Percentiles rank a stretch among this genome's conserved stretches.
phyloP scores from a whole-genome alignment of 37 sponge, comb jelly and placozoan genomes.

The Oscarella lobularis region DNA sequence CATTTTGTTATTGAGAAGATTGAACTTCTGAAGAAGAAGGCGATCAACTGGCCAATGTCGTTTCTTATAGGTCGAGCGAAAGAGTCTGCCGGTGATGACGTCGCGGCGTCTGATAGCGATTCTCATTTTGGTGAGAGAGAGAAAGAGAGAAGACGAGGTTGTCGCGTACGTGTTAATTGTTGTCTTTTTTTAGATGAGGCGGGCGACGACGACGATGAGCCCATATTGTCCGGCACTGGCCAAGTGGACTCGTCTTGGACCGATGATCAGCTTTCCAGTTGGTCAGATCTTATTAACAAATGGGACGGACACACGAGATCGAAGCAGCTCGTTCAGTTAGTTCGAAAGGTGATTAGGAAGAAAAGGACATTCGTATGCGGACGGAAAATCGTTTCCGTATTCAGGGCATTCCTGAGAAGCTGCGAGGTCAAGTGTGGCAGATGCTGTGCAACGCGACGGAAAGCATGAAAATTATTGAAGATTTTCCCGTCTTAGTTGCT shows the following conservation, averaged over 20 bases:
- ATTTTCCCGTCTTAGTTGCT: conserved; percentile 55
- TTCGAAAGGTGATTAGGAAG: conserved; percentile 60
- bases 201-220: conserved; percentile 57
- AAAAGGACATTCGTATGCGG: neutral
- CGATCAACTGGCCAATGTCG: too few species aligned
- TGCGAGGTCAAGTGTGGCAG: conserved; percentile 83
- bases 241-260: conserved; percentile 37
- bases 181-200: too few species aligned
- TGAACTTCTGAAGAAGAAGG: too few species aligned
- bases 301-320: conserved; percentile 75
- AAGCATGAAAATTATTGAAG: conserved; percentile 63
- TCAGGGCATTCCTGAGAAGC: conserved; percentile 68
- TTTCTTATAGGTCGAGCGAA: too few species aligned
- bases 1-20: too few species aligned
- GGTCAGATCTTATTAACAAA: conserved; percentile 45
- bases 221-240: conserved; percentile 69
- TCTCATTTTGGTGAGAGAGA: too few species aligned
- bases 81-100: too few species aligned
- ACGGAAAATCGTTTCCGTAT: neutral
- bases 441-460: conserved; percentile 53
- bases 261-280: conserved; percentile 48
- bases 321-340: conserved; percentile 54
- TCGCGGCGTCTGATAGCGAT: too few species aligned
- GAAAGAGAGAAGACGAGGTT: too few species aligned
- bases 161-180: too few species aligned